A percentile compares a stretch with the other conserved stretches of the same genome.
Evolutionary conservation across 1,140 invertebrate species (phyloP).

Genomic region (Drosophila trapezifrons): DNA sequence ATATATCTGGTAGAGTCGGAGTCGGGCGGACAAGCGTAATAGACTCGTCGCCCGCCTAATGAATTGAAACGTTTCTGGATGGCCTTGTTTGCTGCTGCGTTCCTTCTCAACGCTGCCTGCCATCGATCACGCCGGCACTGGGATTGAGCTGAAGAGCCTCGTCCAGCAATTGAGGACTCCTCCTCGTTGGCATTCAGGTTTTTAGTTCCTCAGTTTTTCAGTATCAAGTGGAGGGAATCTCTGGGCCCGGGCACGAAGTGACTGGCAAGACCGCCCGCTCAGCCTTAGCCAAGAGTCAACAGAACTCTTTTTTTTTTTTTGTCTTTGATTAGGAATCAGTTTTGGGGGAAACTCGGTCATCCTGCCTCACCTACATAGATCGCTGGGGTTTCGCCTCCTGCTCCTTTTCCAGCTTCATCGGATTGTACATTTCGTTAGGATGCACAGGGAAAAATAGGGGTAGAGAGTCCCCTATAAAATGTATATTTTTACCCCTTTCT

Average conservation of each 20-base stretch:
- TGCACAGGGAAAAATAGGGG: conserved; percentile 7
- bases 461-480: too few relatives aligned
- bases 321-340: conserved; percentile 52
- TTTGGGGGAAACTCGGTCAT: conserved; percentile 55
- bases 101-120: conserved; percentile 10
- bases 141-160: not conserved
- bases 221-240: conserved; percentile 47
- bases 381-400: conserved; percentile 9
- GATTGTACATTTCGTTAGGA: not conserved
- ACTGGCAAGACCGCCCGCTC: conserved; percentile 61
- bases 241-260: conserved; percentile 58
- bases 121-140: conserved; percentile 34
- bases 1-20: not conserved
- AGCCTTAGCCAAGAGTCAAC: conserved; percentile 44
- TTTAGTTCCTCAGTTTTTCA: conserved; percentile 3
- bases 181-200: conserved; percentile 25
- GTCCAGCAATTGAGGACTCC: too few relatives aligned
- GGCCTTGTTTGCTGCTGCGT: conserved; percentile 47
- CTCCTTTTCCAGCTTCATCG: not conserved
- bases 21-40: conserved; percentile 44
- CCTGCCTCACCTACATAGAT: conserved; percentile 56
- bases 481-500: not conserved
- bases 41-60: conserved; percentile 79
- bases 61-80: conserved; percentile 79
- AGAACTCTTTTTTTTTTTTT: conserved; percentile 36